These are phyloP conservation scores for Serripes groenlandicus DNA, from an alignment of 2,888 invertebrate genomes.

Conservation along the genomic window DNA sequence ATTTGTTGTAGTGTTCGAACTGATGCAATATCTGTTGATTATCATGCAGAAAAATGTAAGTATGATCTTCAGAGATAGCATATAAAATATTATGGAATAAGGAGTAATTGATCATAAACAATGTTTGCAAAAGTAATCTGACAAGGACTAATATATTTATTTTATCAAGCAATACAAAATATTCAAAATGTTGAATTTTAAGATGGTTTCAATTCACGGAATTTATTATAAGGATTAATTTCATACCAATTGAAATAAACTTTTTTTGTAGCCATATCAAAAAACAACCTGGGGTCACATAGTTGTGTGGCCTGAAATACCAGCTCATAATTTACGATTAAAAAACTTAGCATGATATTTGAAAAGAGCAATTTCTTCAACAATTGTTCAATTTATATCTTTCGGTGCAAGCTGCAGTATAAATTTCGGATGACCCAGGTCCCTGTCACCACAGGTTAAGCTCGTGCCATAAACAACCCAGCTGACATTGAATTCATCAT, in stretches of 20 bases:
- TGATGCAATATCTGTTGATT: no score
- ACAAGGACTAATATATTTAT: no score
- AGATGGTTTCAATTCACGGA: no score
- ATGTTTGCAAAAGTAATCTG: no score
- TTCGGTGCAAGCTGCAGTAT: conserved; percentile 9
- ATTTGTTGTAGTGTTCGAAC: no score
- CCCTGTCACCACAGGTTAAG: background rate
- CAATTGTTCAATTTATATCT: conserved; percentile 21
- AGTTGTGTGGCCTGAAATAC: background rate
- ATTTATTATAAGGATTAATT: background rate
- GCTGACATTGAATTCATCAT: background rate
- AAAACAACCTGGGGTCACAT: background rate
- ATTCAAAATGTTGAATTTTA: no score
- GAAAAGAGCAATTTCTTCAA: conserved; percentile 12
- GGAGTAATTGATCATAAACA: no score
- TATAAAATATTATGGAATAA: no score
- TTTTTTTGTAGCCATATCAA: background rate
- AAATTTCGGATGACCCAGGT: conserved; percentile 25
- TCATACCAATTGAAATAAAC: background rate
- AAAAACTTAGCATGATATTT: conserved; percentile 14
- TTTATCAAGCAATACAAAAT: no score
- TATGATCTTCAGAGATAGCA: no score
- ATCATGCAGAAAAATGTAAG: no score
- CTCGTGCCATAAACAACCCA: conserved; percentile 10
- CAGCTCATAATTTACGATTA: conserved; percentile 9